Evolutionary conservation across 1,140 invertebrate genomes (phyloP).

Genomic region (Ephestia elutella): DNA sequence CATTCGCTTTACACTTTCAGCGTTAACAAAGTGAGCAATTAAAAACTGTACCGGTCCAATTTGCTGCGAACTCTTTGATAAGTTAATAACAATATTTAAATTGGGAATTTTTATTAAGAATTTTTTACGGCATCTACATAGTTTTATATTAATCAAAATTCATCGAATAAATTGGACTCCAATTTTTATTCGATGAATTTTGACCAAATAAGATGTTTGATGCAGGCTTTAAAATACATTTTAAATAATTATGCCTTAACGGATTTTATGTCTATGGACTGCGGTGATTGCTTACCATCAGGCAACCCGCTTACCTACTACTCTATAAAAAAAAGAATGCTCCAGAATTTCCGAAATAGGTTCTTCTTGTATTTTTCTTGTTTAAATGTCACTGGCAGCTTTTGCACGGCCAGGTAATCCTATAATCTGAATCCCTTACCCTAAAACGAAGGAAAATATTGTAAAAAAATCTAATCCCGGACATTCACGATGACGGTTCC

Average conservation of each 20-base stretch:
- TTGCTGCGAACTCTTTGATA: slow-evolving; percentile 5
- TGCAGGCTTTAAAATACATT: too few species aligned
- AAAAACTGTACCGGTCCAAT: slow-evolving; percentile 8
- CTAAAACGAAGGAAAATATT: not conserved
- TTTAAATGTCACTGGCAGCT: not conserved
- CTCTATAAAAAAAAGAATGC: too few species aligned
- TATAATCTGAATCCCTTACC: not conserved
- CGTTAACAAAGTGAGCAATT: slow-evolving; percentile 10
- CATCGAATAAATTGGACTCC: too few species aligned
- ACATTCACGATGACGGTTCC: not conserved
- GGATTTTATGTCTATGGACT: too few species aligned
- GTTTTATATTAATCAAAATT: too few species aligned
- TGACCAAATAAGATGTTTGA: too few species aligned
- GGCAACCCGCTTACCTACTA: too few species aligned
- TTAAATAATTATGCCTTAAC: too few species aligned
- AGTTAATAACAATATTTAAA: slow-evolving; percentile 2
- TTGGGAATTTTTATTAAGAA: not conserved
- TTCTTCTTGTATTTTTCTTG: not conserved
- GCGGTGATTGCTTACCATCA: too few species aligned
- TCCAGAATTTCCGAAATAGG: too few species aligned
- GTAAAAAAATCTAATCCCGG: not conserved
- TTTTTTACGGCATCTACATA: too few species aligned
- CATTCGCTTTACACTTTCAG: not conserved
- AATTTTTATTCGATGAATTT: too few species aligned
- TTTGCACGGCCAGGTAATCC: not conserved